These are phyloP conservation scores for Hemicrepidius hirtus DNA, from an alignment of 2,888 invertebrate genomes.

Conservation along the genomic window DNA sequence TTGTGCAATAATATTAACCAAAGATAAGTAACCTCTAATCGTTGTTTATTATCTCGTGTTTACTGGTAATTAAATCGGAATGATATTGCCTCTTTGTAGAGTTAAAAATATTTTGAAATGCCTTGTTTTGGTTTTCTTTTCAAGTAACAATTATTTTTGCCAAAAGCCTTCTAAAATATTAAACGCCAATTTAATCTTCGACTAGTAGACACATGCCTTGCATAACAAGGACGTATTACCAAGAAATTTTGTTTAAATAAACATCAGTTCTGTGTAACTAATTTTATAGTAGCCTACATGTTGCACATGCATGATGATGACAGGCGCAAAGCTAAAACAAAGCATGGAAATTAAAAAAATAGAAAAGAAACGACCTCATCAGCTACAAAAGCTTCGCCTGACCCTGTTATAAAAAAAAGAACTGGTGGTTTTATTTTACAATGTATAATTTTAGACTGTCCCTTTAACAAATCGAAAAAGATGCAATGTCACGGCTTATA, in stretches of 20 bases:
- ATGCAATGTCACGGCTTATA: too few species aligned
- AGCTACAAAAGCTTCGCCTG: too few species aligned
- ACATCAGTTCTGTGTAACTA: neutral
- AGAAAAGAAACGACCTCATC: too few species aligned
- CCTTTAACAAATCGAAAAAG: too few species aligned
- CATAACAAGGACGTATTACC: neutral
- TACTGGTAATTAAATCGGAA: neutral
- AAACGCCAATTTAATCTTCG: too few species aligned
- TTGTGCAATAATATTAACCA: neutral
- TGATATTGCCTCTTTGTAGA: too few species aligned
- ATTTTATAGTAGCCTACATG: neutral
- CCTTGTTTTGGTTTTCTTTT: neutral
- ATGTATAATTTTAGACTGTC: too few species aligned
- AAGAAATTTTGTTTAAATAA: constrained; percentile 8
- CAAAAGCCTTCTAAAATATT: too few species aligned
- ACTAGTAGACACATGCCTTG: neutral
- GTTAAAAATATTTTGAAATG: too few species aligned
- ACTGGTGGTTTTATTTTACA: too few species aligned
- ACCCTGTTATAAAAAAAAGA: too few species aligned
- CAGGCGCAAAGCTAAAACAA: neutral
- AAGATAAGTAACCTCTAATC: neutral
- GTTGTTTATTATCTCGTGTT: neutral
- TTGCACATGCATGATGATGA: constrained; percentile 1
- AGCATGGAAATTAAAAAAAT: neutral
- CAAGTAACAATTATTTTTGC: too few species aligned